A percentile compares a stretch with the other conserved stretches of the same genome.
Evolutionary conservation across 2,888 invertebrate species (phyloP).

Genomic region (Drosophila tanythrix): DNA sequence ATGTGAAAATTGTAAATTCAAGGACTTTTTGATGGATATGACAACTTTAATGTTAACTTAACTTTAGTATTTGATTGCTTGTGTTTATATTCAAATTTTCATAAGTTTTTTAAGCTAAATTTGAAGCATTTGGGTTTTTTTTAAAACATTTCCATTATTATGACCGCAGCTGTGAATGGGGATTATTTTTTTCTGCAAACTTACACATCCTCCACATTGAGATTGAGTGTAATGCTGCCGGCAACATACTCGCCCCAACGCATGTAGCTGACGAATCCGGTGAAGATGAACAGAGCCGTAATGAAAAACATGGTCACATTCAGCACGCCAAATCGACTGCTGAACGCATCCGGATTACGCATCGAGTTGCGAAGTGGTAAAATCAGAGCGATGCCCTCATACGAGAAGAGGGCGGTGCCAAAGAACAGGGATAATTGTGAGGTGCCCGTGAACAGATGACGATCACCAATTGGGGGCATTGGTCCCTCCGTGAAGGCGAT

Average conservation of each 20-base stretch:
- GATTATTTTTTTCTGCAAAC: constrained; percentile 31
- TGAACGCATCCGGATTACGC: constrained; percentile 91
- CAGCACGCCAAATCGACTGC: constrained; percentile 92
- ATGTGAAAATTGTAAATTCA: neutral
- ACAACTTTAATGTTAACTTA: too few relatives aligned
- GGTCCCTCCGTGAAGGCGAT: constrained; percentile 90
- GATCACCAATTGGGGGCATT: constrained; percentile 87
- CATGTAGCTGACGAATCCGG: constrained; percentile 95
- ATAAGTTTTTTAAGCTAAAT: neutral
- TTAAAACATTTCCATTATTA: neutral
- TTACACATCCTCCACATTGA: constrained; percentile 86
- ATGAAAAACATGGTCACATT: constrained; percentile 95
- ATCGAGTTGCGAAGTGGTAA: constrained; percentile 96
- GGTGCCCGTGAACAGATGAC: constrained; percentile 88
- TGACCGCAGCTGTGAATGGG: neutral
- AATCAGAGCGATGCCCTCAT: constrained; percentile 97
- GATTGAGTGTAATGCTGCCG: constrained; percentile 95
- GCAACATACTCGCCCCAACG: constrained; percentile 92
- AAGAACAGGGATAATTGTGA: constrained; percentile 93
- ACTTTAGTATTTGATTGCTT: too few relatives aligned
- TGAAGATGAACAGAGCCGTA: constrained; percentile 90
- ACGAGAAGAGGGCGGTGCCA: constrained; percentile 97
- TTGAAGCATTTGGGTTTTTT: neutral
- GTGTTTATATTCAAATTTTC: neutral
- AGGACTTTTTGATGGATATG: neutral